These are phyloP conservation scores for Phaedon cochleariae DNA, from an alignment of 2,888 invertebrate species.

Conservation along the genomic window DNA sequence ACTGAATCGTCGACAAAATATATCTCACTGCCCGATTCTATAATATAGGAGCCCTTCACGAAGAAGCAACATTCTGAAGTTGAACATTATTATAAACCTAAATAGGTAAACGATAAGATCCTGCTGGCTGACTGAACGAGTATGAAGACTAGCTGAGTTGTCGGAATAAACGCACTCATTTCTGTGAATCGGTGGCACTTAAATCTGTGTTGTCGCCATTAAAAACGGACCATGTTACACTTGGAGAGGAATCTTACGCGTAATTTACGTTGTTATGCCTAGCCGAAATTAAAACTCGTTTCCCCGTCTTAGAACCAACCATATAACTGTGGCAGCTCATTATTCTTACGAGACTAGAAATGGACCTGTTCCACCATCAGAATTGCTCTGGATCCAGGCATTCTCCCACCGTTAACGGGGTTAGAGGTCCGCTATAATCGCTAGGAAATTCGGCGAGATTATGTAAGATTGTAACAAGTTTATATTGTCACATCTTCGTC, in stretches of 20 bases:
- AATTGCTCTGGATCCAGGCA: slow-evolving; percentile 3
- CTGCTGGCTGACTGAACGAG: too few relatives aligned
- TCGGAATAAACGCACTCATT: not conserved
- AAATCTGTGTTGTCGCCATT: slow-evolving; percentile 31
- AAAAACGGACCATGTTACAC: slow-evolving; percentile 35
- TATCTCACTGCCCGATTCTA: too few relatives aligned
- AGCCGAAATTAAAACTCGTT: slow-evolving; percentile 24
- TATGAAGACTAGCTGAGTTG: too few relatives aligned
- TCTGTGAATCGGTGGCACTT: slow-evolving; percentile 28
- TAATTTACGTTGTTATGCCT: slow-evolving; percentile 15
- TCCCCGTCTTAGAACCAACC: slow-evolving; percentile 1
- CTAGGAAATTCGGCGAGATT: slow-evolving; percentile 7
- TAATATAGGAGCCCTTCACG: too few relatives aligned
- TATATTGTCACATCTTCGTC: not conserved
- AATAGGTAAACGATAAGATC: too few relatives aligned
- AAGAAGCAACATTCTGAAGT: too few relatives aligned
- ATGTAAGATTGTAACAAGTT: not conserved
- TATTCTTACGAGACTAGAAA: slow-evolving; percentile 5
- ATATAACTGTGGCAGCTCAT: not conserved
- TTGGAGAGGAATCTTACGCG: slow-evolving; percentile 28
- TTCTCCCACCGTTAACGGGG: slow-evolving; percentile 52
- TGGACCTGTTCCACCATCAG: slow-evolving; percentile 14
- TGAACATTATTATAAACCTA: too few relatives aligned
- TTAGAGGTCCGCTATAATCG: slow-evolving; percentile 43
- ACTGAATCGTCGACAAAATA: too few relatives aligned